phyloP scores from a whole-genome alignment of 92 coral and sea anemone species.

The Montipora capitata region DNA sequence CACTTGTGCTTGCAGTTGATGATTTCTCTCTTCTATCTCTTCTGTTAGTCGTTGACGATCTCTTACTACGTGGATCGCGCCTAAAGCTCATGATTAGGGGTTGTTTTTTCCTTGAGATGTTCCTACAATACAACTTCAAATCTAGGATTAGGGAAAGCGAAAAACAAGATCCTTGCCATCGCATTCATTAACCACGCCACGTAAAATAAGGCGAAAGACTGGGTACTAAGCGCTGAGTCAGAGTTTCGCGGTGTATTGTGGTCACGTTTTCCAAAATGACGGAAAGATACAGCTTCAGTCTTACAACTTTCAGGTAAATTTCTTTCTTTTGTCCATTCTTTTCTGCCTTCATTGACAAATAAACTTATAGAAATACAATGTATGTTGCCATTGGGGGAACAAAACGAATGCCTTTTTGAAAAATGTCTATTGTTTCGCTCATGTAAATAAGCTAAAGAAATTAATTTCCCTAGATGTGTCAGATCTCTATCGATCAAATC shows the following conservation, averaged over 20 bases:
- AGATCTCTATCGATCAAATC: too few relatives aligned
- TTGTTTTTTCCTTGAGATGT: background rate
- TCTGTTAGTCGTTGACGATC: background rate
- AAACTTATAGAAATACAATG: background rate
- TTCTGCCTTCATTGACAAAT: background rate
- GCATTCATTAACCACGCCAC: background rate
- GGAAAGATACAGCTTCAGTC: slow-evolving; percentile 99
- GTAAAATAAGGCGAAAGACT: background rate
- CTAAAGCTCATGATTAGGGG: slow-evolving; percentile 7
- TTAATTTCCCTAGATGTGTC: background rate
- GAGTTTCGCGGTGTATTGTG: slow-evolving; percentile 79
- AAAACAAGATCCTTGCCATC: too few relatives aligned
- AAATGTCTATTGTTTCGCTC: background rate
- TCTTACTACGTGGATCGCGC: background rate
- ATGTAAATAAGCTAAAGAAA: background rate
- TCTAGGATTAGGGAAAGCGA: too few relatives aligned
- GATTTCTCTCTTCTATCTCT: background rate
- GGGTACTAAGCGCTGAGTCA: slow-evolving; percentile 84
- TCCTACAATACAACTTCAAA: too few relatives aligned
- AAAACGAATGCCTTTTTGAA: background rate
- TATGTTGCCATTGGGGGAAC: background rate
- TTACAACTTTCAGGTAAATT: slow-evolving; percentile 98
- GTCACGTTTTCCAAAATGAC: slow-evolving; percentile 92
- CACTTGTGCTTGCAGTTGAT: background rate
- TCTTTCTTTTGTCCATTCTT: slow-evolving; percentile 11